Evolutionary conservation across 2,113 vertebrate genomes (phyloP), one percentile per base, ranked within the genome.

Genomic region (Arenaria interpres): DNA sequence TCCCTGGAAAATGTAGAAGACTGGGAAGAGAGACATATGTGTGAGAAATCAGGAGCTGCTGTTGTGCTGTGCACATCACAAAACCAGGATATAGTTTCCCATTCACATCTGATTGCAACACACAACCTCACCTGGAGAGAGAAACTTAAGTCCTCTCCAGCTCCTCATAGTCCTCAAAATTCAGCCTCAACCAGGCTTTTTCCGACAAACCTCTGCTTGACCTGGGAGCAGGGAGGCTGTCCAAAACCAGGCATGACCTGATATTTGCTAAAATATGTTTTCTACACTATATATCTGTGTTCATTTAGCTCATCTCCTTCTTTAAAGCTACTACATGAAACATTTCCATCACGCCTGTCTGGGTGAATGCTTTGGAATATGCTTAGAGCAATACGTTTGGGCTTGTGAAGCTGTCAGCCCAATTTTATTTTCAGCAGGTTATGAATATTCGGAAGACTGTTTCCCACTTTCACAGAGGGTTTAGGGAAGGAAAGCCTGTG

Each of bases 391-490:
- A 88, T 79, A 30, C 27, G n/a, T 76, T 93, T 51, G 82, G 30
- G 54, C 64, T 80, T 90, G 75, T 23, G 75, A 92, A 92, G 33
- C 67, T 96, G 90, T 88, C 92, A 79, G 54, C 33, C 24, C 54
- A 45, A 35, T 60, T 93, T 93, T 62, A 76, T 93, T 88, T 94
- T 85, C 88, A 92, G 53, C 22, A 60, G 82, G 57, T 88, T 79
- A 46, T 21, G 39, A 76, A 62, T 90, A 24, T 94, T 68, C 68
- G 79, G 39, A 90, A 66, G 57, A 46, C 75, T 83, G 30, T 9
- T 80, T 94, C 45, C 10, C 12, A 9, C 15, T 39, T 74, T 74
- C 67, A 85, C 32, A 77, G n/a, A 76, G 24, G 9, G 20, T 39
- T 79, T 8, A 4, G 45, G 15, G n/a, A 83, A 60, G 30, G 13